phyloP scores from a whole-genome alignment of 2,888 invertebrate species.

The Embidobia sp. region DNA sequence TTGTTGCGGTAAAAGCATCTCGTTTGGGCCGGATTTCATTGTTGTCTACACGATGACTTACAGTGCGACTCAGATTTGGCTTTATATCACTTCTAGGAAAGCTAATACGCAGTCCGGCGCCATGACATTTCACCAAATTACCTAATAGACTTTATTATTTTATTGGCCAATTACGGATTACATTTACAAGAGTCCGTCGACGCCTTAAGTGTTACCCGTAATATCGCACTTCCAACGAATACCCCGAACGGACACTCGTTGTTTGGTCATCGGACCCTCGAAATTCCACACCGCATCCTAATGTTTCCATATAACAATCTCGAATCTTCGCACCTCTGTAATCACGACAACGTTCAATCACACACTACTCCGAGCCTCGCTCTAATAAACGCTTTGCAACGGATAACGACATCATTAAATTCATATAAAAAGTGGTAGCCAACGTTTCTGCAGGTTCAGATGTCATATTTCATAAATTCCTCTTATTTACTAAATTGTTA shows the following conservation, averaged over 20 bases:
- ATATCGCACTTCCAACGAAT: conserved; percentile 69
- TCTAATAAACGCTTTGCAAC: conserved; percentile 26
- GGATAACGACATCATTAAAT: conserved; percentile 53
- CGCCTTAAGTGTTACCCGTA: conserved; percentile 56
- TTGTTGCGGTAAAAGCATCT: conserved; percentile 15
- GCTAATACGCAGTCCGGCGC: conserved; percentile 30
- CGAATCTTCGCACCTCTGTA: conserved; percentile 59
- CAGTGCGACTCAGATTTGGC: conserved; percentile 25
- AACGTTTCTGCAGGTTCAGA: no score
- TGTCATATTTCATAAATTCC: no score
- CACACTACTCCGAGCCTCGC: conserved; percentile 10
- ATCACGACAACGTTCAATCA: conserved; percentile 47
- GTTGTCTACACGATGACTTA: conserved; percentile 26
- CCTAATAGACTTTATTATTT: conserved; percentile 79
- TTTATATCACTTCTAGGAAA: conserved; percentile 61
- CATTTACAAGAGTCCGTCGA: conserved; percentile 74
- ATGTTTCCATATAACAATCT: conserved; percentile 43
- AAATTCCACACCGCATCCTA: conserved; percentile 49
- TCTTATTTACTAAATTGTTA: no score
- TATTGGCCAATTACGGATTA: conserved; percentile 79
- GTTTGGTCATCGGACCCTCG: conserved; percentile 31
- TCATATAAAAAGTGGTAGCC: conserved; percentile 32
- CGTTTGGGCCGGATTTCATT: conserved; percentile 17
- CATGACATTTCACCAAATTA: conserved; percentile 64
- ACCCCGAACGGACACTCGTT: conserved; percentile 40